These are phyloP conservation scores for Thereva nobilitata DNA, from an alignment of 2,888 invertebrate genomes.

Conservation along the genomic window DNA sequence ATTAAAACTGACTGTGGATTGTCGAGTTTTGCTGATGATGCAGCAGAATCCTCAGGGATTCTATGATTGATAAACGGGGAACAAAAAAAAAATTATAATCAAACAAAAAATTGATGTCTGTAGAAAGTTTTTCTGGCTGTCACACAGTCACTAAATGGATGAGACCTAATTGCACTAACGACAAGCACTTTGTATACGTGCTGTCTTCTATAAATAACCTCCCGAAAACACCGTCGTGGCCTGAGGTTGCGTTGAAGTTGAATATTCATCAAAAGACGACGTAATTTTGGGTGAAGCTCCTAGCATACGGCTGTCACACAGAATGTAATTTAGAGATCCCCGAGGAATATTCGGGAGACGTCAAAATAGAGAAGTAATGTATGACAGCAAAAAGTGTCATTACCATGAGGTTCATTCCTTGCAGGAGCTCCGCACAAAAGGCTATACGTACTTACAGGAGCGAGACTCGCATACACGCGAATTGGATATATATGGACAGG, in stretches of 20 bases:
- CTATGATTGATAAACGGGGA: too few species aligned
- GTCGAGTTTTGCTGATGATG: too few species aligned
- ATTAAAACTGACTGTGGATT: constrained; percentile 12
- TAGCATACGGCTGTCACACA: constrained; percentile 27
- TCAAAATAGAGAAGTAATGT: constrained; percentile 35
- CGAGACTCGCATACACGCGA: too few species aligned
- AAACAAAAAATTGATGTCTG: too few species aligned
- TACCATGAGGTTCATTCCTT: constrained; percentile 34
- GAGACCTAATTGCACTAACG: constrained; percentile 35
- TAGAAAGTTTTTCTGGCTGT: constrained; percentile 4
- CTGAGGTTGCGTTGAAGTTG: constrained; percentile 25
- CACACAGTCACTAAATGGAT: constrained; percentile 30
- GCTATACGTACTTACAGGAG: too few species aligned
- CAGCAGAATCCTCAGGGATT: too few species aligned
- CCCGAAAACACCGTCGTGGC: neutral
- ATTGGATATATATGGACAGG: neutral
- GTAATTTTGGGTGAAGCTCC: constrained; percentile 22
- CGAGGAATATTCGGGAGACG: constrained; percentile 28
- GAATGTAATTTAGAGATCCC: constrained; percentile 31
- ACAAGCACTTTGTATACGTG: constrained; percentile 26
- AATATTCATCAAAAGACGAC: constrained; percentile 32
- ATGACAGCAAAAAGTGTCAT: constrained; percentile 34
- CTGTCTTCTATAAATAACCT: constrained; percentile 1
- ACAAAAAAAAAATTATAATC: too few species aligned
- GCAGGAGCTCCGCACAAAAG: neutral